Conservation (phyloP, 2,113 vertebrate species). For the Crotalus tigris region DNA sequence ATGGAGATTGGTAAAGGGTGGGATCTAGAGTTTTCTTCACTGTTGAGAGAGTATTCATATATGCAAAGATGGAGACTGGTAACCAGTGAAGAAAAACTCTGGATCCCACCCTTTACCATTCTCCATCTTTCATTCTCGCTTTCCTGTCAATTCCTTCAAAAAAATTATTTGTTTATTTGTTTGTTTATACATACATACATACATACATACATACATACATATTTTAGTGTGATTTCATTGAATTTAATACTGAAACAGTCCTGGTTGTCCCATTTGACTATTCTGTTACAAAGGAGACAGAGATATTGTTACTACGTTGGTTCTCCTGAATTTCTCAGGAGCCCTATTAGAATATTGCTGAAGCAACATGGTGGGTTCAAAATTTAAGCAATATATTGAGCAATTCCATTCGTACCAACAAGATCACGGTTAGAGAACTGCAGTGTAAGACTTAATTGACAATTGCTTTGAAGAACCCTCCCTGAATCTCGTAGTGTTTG, state of each 20-base stretch:
- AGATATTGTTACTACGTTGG: not conserved
- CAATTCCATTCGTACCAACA: not conserved
- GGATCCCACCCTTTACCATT: conserved; percentile 22
- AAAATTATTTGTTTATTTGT: not conserved
- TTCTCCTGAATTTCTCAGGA: not conserved
- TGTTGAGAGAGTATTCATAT: too few species aligned
- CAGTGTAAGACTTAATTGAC: not conserved
- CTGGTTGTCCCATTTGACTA: not conserved
- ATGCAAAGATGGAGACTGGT: too few species aligned
- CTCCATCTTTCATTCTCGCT: conserved; percentile 36
- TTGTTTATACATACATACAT: too few species aligned
- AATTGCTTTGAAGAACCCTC: not conserved
- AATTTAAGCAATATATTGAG: not conserved
- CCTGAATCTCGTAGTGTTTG: not conserved
- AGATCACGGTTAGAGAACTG: not conserved
- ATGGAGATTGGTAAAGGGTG: conserved; percentile 19
- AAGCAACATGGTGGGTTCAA: not conserved
- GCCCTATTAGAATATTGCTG: not conserved
- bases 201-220: too few species aligned
- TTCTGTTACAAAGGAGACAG: not conserved
- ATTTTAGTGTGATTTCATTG: not conserved
- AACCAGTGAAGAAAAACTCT: not conserved
- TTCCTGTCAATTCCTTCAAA: conserved; percentile 33
- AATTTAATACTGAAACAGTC: not conserved
- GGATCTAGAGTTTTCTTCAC: not conserved